phyloP scores from a whole-genome alignment of 2,888 invertebrate genomes.

The Masnerella sp. region DNA sequence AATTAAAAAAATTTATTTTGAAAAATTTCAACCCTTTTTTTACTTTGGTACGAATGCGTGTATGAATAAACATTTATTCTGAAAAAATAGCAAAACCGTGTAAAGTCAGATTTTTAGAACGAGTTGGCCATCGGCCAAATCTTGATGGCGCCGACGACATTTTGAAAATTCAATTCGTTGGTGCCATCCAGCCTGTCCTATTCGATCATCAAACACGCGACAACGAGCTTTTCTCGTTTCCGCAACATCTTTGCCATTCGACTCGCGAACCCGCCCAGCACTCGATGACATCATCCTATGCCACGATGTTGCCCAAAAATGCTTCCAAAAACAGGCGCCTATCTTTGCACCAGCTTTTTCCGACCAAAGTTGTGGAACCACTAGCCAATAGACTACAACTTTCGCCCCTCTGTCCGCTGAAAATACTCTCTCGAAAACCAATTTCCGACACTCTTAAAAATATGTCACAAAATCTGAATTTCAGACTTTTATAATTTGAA shows the following conservation, averaged over 20 bases:
- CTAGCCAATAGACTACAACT: neutral
- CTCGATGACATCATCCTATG: too few relatives aligned
- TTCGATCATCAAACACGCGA: conserved; percentile 14
- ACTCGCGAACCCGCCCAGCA: conserved; percentile 8
- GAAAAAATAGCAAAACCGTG: too few relatives aligned
- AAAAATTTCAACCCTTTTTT: neutral
- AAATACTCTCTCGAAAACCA: conserved; percentile 5
- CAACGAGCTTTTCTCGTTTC: conserved; percentile 4
- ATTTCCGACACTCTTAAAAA: conserved; percentile 1
- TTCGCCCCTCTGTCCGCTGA: neutral
- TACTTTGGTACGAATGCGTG: conserved; percentile 2
- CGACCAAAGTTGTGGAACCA: conserved; percentile 7
- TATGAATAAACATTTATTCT: conserved; percentile 16
- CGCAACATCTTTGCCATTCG: conserved; percentile 8
- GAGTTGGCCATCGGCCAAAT: conserved; percentile 39
- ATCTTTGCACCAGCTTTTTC: neutral
- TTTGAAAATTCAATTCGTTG: conserved; percentile 36
- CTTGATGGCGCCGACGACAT: conserved; percentile 44
- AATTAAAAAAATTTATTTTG: neutral
- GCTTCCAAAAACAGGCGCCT: neutral
- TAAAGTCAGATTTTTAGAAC: too few relatives aligned
- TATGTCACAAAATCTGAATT: too few relatives aligned
- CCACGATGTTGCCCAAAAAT: too few relatives aligned
- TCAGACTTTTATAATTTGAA: too few relatives aligned
- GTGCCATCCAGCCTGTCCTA: conserved; percentile 14